Percentiles rank a stretch among this genome's conserved stretches.
These are phyloP conservation scores for Arenaria interpres DNA, from an alignment of 2,113 vertebrate species.

Conservation along the genomic window DNA sequence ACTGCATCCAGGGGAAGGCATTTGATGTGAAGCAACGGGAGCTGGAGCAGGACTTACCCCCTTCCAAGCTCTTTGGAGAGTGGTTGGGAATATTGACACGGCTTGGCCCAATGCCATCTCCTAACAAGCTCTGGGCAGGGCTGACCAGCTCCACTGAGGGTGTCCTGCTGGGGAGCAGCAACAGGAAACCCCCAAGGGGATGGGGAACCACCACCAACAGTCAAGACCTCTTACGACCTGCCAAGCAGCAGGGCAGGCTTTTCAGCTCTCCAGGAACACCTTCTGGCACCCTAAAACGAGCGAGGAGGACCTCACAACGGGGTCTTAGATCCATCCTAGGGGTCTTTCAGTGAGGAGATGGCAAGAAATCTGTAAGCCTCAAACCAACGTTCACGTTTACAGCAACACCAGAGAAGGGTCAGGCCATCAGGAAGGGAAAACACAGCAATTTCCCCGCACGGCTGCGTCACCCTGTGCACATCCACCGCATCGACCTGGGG, in stretches of 20 bases:
- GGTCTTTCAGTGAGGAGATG: neutral
- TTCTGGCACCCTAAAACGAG: neutral
- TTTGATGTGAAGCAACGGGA: neutral
- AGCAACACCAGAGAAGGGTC: neutral
- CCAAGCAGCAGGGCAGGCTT: neutral
- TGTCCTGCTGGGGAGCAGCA: neutral
- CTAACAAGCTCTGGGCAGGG: neutral
- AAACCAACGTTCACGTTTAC: neutral
- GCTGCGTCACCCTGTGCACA: neutral
- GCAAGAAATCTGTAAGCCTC: neutral
- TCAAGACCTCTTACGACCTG: neutral
- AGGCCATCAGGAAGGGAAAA: neutral
- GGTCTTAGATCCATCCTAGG: neutral
- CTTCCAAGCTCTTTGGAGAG: neutral
- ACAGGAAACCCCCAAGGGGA: fast-evolving
- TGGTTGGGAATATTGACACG: neutral
- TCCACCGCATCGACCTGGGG: neutral
- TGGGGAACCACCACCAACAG: fast-evolving
- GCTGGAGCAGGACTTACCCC: neutral
- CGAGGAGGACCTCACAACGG: neutral
- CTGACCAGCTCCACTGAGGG: neutral
- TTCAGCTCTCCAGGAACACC: neutral
- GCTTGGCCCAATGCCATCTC: too few relatives aligned
- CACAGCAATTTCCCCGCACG: neutral
- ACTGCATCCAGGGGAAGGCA: fast-evolving